A percentile compares a stretch with the other conserved stretches of the same genome.
phyloP scores from a whole-genome alignment of 2,888 invertebrate genomes.

The Diachrysia chrysitis region DNA sequence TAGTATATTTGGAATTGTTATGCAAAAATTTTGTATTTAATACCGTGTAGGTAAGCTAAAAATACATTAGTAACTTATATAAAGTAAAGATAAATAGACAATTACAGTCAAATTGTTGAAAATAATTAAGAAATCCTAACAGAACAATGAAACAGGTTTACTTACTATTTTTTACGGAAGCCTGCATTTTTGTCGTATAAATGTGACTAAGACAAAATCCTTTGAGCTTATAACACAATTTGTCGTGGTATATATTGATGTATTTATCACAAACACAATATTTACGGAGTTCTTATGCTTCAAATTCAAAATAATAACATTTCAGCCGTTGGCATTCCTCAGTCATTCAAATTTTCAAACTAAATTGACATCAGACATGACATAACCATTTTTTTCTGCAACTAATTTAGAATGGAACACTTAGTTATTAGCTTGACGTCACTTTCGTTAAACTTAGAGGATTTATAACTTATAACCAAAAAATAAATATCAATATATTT shows the following conservation, averaged over 20 bases:
- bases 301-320: conserved; percentile 2
- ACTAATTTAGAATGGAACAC: background rate
- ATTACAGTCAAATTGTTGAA: too few species aligned
- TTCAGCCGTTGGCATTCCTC: background rate
- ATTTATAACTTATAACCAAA: too few species aligned
- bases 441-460: too few species aligned
- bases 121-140: too few species aligned
- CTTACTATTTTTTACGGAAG: conserved; percentile 35
- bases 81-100: too few species aligned
- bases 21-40: too few species aligned
- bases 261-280: background rate
- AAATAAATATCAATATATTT: too few species aligned
- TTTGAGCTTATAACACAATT: background rate
- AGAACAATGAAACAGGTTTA: background rate
- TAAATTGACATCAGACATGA: background rate
- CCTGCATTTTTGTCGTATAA: background rate
- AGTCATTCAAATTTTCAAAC: background rate
- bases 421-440: background rate
- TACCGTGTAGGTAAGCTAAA: too few species aligned
- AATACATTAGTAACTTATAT: too few species aligned
- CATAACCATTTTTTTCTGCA: background rate
- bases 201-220: background rate
- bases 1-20: too few species aligned
- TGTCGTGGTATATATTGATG: background rate
- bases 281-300: background rate